These are phyloP conservation scores for Zaprionus bogoriensis DNA, from an alignment of 2,888 invertebrate genomes.

Conservation along the genomic window DNA sequence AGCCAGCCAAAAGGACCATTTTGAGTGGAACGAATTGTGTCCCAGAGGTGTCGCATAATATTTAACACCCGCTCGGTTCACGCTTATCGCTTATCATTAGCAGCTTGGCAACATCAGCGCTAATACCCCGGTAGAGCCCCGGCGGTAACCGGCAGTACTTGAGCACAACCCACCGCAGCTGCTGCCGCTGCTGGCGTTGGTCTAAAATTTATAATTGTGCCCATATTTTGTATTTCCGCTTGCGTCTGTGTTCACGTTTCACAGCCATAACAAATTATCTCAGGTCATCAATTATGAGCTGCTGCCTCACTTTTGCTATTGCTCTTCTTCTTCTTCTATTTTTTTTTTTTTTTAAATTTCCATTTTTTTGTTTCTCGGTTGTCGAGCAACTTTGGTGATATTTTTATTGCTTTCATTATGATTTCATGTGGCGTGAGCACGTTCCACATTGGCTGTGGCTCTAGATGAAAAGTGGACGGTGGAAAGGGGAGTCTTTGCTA, in stretches of 20 bases:
- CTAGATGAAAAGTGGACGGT: background rate
- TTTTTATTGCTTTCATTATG: slow-evolving; percentile 77
- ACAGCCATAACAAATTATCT: slow-evolving; percentile 76
- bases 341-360: background rate
- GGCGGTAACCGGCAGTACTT: too few relatives aligned
- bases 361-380: slow-evolving; percentile 14
- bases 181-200: background rate
- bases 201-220: slow-evolving; percentile 50
- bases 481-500: background rate
- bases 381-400: slow-evolving; percentile 51
- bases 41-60: slow-evolving; percentile 67
- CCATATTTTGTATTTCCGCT: slow-evolving; percentile 46
- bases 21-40: slow-evolving; percentile 44
- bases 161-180: slow-evolving; percentile 3
- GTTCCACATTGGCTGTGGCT: slow-evolving; percentile 41
- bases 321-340: slow-evolving; percentile 20
- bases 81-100: slow-evolving; percentile 60
- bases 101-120: slow-evolving; percentile 36
- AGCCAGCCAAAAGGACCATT: background rate
- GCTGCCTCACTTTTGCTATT: slow-evolving; percentile 46
- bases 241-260: slow-evolving; percentile 62
- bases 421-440: slow-evolving; percentile 70
- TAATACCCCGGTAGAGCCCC: background rate
- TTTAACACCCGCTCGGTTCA: slow-evolving; percentile 63
- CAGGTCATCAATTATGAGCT: slow-evolving; percentile 73